Evolutionary conservation across 2,797 vertebrate species (phyloP), one percentile per base, ranked within the genome.

Genomic region (Pipistrellus pipistrellus): DNA sequence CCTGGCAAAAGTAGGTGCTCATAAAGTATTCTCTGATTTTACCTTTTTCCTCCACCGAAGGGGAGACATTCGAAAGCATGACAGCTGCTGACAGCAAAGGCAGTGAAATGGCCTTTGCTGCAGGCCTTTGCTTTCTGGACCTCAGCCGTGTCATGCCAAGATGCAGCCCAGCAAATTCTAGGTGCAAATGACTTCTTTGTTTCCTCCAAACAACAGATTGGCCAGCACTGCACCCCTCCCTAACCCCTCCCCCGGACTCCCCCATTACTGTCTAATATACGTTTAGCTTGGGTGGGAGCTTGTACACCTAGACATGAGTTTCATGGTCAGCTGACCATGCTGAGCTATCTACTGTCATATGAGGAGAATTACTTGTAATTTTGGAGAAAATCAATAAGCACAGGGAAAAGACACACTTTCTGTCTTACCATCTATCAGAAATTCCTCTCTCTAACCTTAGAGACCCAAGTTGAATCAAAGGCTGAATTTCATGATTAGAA

Each of bases 361-460:
- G 72, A 81, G 35, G 23, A 71, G 71, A 85, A 88, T 69, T 69
- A 87, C 44, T 32, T 55, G 53, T 20, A 8, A 64, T 69, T 69
- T n/a, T n/a, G 62, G 76, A 90, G 89, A 84, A 82, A 86, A 57
- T 80, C 76, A 94, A 32, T 30, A 91, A 51, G 4, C 72, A 48
- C 23, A 48, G 12, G 27, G 32, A 9, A 38, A 38, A 66, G 75
- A n/a, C 0, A 46, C 48, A 38, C 59, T 53, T 75, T 51, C 6
- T 44, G 11, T 21, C 59, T 80, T 41, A 69, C 10, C 35, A 66
- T 64, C 48, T 44, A 66, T 53, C 35, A 75, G 64, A 92, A 72
- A 82, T 17, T 17, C n/a, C 25, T 59, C 17, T 55, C 81, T 62
- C 71, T 66, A 94, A 53, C 17, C 23, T 10, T 2, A 53, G 10